Conservation (phyloP, 2,113 vertebrate species). For the Eulemur rufifrons region DNA sequence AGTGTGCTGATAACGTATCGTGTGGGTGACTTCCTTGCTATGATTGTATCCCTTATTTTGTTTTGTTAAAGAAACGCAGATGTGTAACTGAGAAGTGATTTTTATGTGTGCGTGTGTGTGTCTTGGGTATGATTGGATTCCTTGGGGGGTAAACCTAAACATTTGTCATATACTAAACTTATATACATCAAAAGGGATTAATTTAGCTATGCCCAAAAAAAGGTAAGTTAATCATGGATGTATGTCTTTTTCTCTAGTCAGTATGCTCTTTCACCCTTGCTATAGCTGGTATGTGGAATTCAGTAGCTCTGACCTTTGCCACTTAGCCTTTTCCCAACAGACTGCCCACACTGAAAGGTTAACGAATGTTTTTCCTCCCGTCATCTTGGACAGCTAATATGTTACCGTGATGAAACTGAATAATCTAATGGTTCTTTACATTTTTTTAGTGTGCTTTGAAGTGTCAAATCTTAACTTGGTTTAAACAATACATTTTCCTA, state of each 20-base stretch:
- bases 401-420: constrained; percentile 66
- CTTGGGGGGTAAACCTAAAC: constrained; percentile 13
- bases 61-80: constrained; percentile 75
- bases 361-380: not conserved
- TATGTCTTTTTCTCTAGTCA: not conserved
- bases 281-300: not conserved
- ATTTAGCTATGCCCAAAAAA: constrained; percentile 57
- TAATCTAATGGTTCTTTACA: constrained; percentile 60
- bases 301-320: not conserved
- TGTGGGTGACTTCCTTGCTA: constrained; percentile 80
- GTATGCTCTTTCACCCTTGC: not conserved
- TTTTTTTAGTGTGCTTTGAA: constrained; percentile 72
- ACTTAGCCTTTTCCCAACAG: not conserved
- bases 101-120: constrained; percentile 49
- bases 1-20: constrained; percentile 78
- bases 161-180: constrained; percentile 21
- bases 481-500: constrained; percentile 80
- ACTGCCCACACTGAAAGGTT: not conserved
- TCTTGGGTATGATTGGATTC: constrained; percentile 61
- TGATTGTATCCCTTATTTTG: constrained; percentile 79
- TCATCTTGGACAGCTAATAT: constrained; percentile 1
- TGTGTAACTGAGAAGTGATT: constrained; percentile 59
- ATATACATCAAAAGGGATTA: constrained; percentile 68
- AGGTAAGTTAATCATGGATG: not conserved
- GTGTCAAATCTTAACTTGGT: constrained; percentile 72